Conservation (phyloP, 2,113 vertebrate genomes). For the Chionodraco myersi region DNA sequence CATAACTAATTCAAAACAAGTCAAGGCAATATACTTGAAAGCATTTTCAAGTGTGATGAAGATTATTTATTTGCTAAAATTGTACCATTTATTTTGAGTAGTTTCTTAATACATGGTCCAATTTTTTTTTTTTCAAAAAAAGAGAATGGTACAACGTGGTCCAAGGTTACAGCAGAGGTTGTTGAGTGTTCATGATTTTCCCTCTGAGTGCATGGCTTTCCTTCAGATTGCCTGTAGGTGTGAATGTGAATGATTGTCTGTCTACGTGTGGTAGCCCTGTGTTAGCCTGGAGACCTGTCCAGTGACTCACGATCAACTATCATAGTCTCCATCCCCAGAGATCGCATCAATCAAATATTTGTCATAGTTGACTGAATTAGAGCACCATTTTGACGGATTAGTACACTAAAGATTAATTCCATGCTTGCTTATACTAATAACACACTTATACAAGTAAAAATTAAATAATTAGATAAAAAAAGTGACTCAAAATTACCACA, state of each 20-base stretch:
- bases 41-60: background rate
- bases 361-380: too few relatives aligned
- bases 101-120: background rate
- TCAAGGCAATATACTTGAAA: background rate
- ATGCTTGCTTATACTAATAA: conserved; percentile 4
- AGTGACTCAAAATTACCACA: background rate
- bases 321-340: background rate
- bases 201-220: rapidly evolving
- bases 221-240: background rate
- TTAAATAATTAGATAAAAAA: background rate
- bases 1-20: background rate
- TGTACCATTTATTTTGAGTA: background rate
- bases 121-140: background rate
- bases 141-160: too few relatives aligned
- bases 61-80: background rate
- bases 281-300: conserved; percentile 3
- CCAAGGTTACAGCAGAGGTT: background rate
- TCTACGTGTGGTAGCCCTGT: background rate
- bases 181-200: background rate
- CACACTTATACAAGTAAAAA: background rate
- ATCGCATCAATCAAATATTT: too few relatives aligned
- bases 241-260: conserved; percentile 6
- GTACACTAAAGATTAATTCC: too few relatives aligned
- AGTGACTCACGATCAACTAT: background rate
- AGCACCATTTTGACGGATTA: too few relatives aligned